Evolutionary conservation across 1,140 invertebrate genomes (phyloP), one percentile per base, ranked within the genome.

Genomic region (Oryctes rhinoceros): DNA sequence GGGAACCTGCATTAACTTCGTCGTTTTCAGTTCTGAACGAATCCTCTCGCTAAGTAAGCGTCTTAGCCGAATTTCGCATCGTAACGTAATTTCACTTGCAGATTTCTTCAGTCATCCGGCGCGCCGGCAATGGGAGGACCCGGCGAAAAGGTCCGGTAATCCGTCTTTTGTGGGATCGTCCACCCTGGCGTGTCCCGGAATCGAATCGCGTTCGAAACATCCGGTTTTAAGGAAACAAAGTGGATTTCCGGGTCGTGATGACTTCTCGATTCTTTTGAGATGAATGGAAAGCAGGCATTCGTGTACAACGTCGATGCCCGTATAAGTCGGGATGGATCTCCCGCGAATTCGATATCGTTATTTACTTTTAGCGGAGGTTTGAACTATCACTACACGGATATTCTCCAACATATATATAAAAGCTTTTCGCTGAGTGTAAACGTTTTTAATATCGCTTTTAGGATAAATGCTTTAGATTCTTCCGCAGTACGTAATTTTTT

Each of bases 131-230:
- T 15, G 53, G 53, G 11, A 53, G 13, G 49, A 53, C 49, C 20
- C n/a, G 10, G n/a, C 65, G 65, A 67, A 67, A 67, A 67, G 65
- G 65, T 67, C 65, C 65, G 18, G 65, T 67, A 67, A 67, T 67
- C 65, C 65, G 65, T 35, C 65, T 67, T 67, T 67, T 67, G 65
- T 67, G 65, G 65, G 65, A 67, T 67, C 20, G 65, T 18, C 30
- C 10, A 5, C 11, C 20, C 30, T 53, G 13, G 65, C 39, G 9
- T 44, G 39, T 44, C 39, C 39, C 39, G 65, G 20, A 18, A 30
- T 67, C 18, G n/a, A 24, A 24, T 67, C 18, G 13, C 13, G 65
- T 67, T 24, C 65, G 30, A 35, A 67, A 35, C 65, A 35, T 30
- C 65, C 10, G 65, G 30, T 67, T 67, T 67, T 24, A 67, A 24